Percentiles rank a stretch among this genome's conserved stretches.
phyloP scores from a whole-genome alignment of 2,888 invertebrate species.

The Deilephila elpenor region DNA sequence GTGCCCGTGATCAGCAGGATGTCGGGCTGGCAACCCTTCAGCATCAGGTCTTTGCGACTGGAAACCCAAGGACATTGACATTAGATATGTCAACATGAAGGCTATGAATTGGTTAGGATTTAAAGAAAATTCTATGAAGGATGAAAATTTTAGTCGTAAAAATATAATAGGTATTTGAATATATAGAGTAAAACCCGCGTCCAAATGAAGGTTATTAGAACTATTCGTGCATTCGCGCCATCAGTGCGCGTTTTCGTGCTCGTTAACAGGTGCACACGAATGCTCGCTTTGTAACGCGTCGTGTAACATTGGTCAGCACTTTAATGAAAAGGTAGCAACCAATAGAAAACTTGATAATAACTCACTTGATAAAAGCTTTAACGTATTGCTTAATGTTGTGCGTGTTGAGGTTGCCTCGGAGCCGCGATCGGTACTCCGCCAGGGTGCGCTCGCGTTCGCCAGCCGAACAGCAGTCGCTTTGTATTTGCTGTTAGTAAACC shows the following conservation, averaged over 20 bases:
- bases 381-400: slow-evolving; percentile 93
- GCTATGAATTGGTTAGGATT: too few species aligned
- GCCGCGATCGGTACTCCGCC: slow-evolving; percentile 89
- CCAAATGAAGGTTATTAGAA: too few species aligned
- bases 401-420: slow-evolving; percentile 90
- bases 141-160: too few species aligned
- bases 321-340: neutral
- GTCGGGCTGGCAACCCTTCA: slow-evolving; percentile 90
- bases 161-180: too few species aligned
- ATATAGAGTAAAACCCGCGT: too few species aligned
- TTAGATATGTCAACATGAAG: neutral
- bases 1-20: slow-evolving; percentile 92
- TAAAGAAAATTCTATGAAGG: too few species aligned
- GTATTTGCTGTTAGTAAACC: slow-evolving; percentile 66
- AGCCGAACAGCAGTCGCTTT: slow-evolving; percentile 66
- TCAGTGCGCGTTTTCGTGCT: too few species aligned
- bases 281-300: too few species aligned
- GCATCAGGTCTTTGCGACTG: slow-evolving; percentile 89
- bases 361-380: slow-evolving; percentile 92
- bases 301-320: too few species aligned
- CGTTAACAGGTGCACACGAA: too few species aligned
- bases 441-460: slow-evolving; percentile 90
- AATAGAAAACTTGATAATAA: slow-evolving; percentile 38
- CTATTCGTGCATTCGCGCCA: too few species aligned
- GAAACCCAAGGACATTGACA: slow-evolving; percentile 30